Evolutionary conservation across 2,113 vertebrate genomes (phyloP), one percentile per base, ranked within the genome.

Genomic region (Hippocampus comes): DNA sequence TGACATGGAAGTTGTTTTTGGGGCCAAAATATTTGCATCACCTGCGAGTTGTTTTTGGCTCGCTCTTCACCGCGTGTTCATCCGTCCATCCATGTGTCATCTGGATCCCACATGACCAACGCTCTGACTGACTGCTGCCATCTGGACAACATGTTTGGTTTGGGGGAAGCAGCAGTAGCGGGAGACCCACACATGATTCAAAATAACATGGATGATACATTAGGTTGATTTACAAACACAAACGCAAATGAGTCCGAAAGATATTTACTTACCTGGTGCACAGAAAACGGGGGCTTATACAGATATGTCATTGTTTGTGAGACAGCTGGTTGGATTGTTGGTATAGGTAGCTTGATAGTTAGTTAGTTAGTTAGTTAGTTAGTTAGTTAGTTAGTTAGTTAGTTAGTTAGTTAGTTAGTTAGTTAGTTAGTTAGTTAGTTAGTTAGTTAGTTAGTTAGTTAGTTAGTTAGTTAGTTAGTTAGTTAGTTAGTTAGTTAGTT

Each of bases 11-110:
- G 60, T 15, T 41, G 34, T 63, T 63, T 63, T n/a, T 15, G 4
- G 56, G 12, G 56, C 60, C 60, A 63, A 63, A 63, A 63, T 63
- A 41, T 63, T 63, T 63, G 60, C 60, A 63, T 63, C 60, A 63
- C 34, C 60, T 63, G 60, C 3, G 34, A 63, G 18, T 63, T 34
- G 59, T 30, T 63, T 63, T 21, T 63, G 60, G 60, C 30, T 11
- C 9, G 6, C 7, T 61, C 8, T 63, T 38, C 23, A 27, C 56
- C 11, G 23, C 25, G 1, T 59, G 56, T 59, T 10, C 56, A 12
- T 59, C 56, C 23, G 56, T 59, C 23, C 56, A 17, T 59, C 56
- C 14, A 4, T 27, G 23, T 27, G 56, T 59, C 60, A 38, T 63
- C 30, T 63, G 60, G 60, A 21, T 63, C 18, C 18, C 60, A 63